A percentile compares a stretch with the other conserved stretches of the same genome.
Evolutionary conservation across 2,113 vertebrate genomes (phyloP).

Genomic region (Alethe diademata): DNA sequence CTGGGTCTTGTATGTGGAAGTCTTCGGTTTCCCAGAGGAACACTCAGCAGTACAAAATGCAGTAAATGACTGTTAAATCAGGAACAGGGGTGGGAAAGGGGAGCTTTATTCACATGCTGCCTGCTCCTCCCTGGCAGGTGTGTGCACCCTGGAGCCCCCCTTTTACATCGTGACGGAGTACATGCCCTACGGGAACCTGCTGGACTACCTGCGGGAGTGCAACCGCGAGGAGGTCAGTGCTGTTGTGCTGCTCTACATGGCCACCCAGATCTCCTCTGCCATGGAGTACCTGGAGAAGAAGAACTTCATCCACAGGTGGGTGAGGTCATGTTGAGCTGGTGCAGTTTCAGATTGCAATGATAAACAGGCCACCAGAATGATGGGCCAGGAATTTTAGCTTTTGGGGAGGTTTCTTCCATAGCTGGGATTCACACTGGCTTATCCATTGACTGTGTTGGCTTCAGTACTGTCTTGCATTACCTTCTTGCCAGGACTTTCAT

Average conservation of each 20-base stretch:
- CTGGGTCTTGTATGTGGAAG: background rate
- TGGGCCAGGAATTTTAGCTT: background rate
- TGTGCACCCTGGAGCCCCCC: slow-evolving; percentile 95
- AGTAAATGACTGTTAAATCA: background rate
- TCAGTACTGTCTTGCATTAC: background rate
- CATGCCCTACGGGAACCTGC: slow-evolving; percentile 96
- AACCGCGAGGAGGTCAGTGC: slow-evolving; percentile 93
- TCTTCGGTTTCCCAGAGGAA: background rate
- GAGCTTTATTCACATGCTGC: background rate
- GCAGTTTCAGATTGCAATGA: background rate
- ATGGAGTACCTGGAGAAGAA: slow-evolving; percentile 99
- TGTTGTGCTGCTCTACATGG: slow-evolving; percentile 97
- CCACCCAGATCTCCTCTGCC: slow-evolving; percentile 98
- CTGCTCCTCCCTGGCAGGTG: slow-evolving; percentile 75
- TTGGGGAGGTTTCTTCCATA: background rate
- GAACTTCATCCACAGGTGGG: slow-evolving; percentile 97
- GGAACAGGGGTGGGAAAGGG: background rate
- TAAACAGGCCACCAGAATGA: background rate
- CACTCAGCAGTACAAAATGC: fast-evolving
- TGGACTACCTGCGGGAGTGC: slow-evolving; percentile 96
- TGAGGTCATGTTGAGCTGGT: background rate
- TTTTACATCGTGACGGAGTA: slow-evolving; percentile 99
- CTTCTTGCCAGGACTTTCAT: background rate
- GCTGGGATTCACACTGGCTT: background rate
- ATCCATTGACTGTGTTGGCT: background rate